Evolutionary conservation across 2,113 vertebrate genomes (phyloP).

Genomic region (Sorex araneus): DNA sequence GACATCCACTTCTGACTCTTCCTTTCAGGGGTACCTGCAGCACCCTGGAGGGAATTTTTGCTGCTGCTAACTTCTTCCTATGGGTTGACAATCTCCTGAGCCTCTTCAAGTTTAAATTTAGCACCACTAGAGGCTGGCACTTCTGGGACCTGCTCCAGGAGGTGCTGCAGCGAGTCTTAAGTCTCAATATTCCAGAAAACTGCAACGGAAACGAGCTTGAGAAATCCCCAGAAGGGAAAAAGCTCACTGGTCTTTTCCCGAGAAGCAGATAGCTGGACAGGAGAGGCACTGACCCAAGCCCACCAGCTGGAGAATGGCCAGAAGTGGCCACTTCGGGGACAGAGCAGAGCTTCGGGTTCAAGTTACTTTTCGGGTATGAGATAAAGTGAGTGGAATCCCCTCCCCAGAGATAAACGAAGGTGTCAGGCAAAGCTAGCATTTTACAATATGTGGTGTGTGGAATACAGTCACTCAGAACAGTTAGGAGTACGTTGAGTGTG

Average conservation of each 20-base stretch:
- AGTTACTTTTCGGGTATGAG: neutral
- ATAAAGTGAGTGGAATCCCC: neutral
- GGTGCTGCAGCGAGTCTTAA: constrained; percentile 52
- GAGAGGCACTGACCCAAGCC: neutral
- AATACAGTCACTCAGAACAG: constrained; percentile 43
- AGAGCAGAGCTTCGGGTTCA: neutral
- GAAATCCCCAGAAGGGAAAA: constrained; percentile 41
- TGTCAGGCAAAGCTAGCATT: neutral
- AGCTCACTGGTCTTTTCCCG: neutral
- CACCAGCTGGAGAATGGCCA: neutral
- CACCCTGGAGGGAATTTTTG: neutral
- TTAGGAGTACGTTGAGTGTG: neutral
- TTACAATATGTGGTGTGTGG: neutral
- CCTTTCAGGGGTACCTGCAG: neutral
- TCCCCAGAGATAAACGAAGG: constrained; percentile 36
- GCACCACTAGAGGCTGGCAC: constrained; percentile 57
- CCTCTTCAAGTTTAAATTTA: constrained; percentile 65
- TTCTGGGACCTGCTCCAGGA: constrained; percentile 62
- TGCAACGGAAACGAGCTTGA: constrained; percentile 35
- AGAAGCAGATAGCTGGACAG: constrained; percentile 37
- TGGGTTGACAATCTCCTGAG: constrained; percentile 60
- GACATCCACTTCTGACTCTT: neutral
- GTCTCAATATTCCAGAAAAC: constrained; percentile 33
- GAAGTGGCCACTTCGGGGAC: neutral
- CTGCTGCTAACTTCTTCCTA: constrained; percentile 12